Base-by-base conservation (phyloP, 2,797 vertebrate genomes). In the Muscicapa comitata region DNA sequence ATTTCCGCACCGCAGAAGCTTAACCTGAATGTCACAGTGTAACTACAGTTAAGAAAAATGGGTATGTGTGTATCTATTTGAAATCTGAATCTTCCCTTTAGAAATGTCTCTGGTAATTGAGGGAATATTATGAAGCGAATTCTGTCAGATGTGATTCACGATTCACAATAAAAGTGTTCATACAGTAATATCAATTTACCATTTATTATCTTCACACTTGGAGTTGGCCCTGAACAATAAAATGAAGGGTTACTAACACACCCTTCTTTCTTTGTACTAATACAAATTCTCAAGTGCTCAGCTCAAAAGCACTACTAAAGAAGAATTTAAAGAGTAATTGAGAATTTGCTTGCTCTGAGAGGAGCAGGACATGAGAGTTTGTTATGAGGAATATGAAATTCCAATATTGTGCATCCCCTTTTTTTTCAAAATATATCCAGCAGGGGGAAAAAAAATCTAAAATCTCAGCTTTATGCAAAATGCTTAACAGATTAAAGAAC, bases 21-120 rank as follows among this genome's bases (percentile, higher is more conserved):
- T 96, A 96, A 98, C 95, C 79, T 88, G 91, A 94, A 53, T 83
- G 61, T 38, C 63, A 70, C 29, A 87, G 61, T 37, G 13, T 90
- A 95, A 92, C 63, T 89, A 33, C 66, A 84, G 67, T 74, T 72
- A 88, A 86, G 81, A 77, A 88, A 92, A 81, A 88, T 57, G 11
- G 15, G 8, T 80, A 66, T 67, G 37, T 11, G 7, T 93, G 13
- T 73, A 35, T 66, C 43, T 92, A 40, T 80, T 51, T 95, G 37
- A 79, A 91, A 78, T 11, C 31, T 48, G 55, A 75, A 62, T 38
- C 23, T 80, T 66, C 6, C 43, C 13, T 71, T 73, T 33, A 74
- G 48, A 29, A 86, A 76, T 29, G 25, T 35, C 35, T 40, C 23
- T 29, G 51, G 28, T 50, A 82, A 42, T 12, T 61, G 58, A 75